A percentile compares a stretch with the other conserved stretches of the same genome.
phyloP scores from a whole-genome alignment of 2,797 vertebrate species.

The Myotis pilosus region DNA sequence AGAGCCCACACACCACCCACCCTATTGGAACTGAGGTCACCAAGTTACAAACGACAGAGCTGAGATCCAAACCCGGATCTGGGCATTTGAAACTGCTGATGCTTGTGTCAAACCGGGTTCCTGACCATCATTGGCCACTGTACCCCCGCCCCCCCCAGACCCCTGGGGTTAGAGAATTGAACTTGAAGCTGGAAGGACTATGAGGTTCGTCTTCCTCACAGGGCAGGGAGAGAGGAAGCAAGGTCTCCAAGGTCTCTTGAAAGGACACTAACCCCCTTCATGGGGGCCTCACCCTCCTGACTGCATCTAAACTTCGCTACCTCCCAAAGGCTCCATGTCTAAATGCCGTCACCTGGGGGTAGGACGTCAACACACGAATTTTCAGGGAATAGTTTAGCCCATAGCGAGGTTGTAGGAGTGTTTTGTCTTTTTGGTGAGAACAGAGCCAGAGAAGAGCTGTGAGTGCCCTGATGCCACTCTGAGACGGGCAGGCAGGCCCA shows the following conservation, averaged over 20 bases:
- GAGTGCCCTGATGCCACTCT: neutral
- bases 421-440: neutral
- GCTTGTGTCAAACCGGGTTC: neutral
- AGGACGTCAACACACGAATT: neutral
- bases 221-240: neutral
- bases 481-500: neutral
- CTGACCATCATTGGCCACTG: neutral
- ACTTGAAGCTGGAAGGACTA: neutral
- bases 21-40: neutral
- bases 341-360: neutral
- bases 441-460: fast-evolving
- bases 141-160: neutral
- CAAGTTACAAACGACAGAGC: neutral
- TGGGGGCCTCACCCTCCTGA: neutral
- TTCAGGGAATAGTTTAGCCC: neutral
- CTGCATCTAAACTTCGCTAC: neutral
- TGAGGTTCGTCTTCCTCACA: neutral
- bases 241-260: neutral
- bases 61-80: neutral
- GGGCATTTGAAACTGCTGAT: neutral
- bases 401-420: fast-evolving
- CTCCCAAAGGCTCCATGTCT: neutral
- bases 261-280: neutral
- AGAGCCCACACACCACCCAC: fast-evolving
- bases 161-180: neutral